Base-by-base conservation (phyloP, 1,140 invertebrate genomes). In the Meloidogyne hapla region DNA sequence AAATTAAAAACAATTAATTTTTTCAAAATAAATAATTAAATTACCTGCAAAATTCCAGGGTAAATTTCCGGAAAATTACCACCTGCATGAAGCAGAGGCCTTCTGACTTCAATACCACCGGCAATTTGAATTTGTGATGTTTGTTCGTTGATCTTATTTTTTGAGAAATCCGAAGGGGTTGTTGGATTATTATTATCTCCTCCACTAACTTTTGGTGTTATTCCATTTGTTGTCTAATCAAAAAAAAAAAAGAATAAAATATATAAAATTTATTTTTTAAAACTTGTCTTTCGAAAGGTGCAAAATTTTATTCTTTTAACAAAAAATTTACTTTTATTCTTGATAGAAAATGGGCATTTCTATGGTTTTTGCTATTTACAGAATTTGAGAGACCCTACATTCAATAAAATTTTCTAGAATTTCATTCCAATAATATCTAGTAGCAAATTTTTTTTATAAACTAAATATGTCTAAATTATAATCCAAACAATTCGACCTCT, bases 51-150 rank as follows among this genome's bases (percentile, higher is more conserved):
- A 73, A 73, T 73, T 21, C 70, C 70, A 26, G 70, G 70, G 9
- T 73, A 73, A 6, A 73, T 73, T 64, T 73, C 56, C n/a, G 70
- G 70, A 38, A 63, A 73, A 56, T 64, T 61, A 38, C 56, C 70
- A 1, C 70, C 70, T 23, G 70, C 56, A 18, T 73, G 70, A 61
- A 73, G 70, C 23, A 73, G 2, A 26, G 68, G 61, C 26, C 26
- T 70, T 45, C 68, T 70, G 8, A 61, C 1, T 13, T 56, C 48
- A n/a, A 56, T n/a, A 15, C 48, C 48, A 56, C 18, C 15, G 4
- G 4, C 3, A n/a, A 6, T 56, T 56, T 56, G 48, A n/a, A 33
- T 33, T 33, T n/a, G 48, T n/a, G 18, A 18, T 56, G 48, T 56
- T 8, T 56, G 15, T n/a, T 5, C 12, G n/a, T 56, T 56, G 13